Base-by-base conservation (phyloP, 2,888 invertebrate species). In the Aradus depressus region DNA sequence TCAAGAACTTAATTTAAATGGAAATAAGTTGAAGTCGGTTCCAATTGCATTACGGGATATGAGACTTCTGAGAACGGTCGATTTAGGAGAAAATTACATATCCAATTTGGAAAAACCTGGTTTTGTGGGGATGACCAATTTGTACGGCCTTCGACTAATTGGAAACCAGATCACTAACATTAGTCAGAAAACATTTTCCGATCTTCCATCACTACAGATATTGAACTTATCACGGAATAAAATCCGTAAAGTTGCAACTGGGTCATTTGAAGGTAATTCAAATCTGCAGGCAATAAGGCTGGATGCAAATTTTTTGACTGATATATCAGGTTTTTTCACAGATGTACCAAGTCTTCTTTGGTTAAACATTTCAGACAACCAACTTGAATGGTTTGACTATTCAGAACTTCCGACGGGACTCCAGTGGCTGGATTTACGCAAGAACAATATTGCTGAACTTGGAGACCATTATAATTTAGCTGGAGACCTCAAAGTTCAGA, bases 281-380 rank as follows among this genome's bases (percentile, higher is more conserved):
- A 84, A 81, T 64, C 75, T 92, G 55, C 87, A 90, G 69, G 88
- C 89, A 4, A 81, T 92, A 57, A 75, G 90, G 58, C 70, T 93
- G 59, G 91, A 92, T 67, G 84, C 84, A 52, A 93, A 93, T 72
- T 76, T 77, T 59, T 70, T 93, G 53, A 79, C 78, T 50, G 84
- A 88, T 67, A 80, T 92, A 59, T 83, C 82, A 65, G 85, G 84
- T 34, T 72, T 91, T 58, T 91, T 92, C 67, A 78, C 79, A 60
- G 82, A 88, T 67, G 80, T 89, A 65, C 81, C 84, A 10, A 84
- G 82, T 62, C 71, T 92, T 60, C 73, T 88, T 64, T 90, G 88
- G 88, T 71, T 92, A 48, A 92, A 92, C 70, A 82, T 92, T 64
- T 89, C 89, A 59, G 89, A 89, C 72, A 92, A 92, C 74, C 79